A percentile compares a stretch with the other conserved stretches of the same genome.
These are phyloP conservation scores for Rhadinocentrus ornatus DNA, from an alignment of 2,797 vertebrate species.

Conservation along the genomic window DNA sequence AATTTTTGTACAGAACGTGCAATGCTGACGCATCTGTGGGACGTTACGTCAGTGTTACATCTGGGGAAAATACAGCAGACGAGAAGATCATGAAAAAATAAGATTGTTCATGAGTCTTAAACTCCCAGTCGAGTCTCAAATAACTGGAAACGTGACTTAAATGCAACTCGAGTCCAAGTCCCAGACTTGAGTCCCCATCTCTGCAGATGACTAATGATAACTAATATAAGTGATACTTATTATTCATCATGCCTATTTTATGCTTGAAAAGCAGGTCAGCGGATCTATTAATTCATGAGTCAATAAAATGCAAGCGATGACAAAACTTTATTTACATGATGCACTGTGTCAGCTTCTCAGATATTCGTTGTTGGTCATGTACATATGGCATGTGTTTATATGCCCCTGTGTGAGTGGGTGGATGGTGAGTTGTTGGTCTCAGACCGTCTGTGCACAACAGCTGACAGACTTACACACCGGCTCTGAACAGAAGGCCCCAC, in stretches of 20 bases:
- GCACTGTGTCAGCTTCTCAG: constrained; percentile 33
- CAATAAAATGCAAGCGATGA: constrained; percentile 33
- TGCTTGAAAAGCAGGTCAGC: constrained; percentile 60
- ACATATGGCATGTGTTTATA: constrained; percentile 54
- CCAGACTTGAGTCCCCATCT: no score
- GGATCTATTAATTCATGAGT: constrained; percentile 35
- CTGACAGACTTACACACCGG: constrained; percentile 70
- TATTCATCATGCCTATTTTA: constrained; percentile 29
- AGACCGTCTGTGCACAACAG: constrained; percentile 79
- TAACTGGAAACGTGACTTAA: no score
- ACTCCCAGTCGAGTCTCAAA: no score
- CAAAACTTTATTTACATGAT: constrained; percentile 50
- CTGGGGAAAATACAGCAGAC: no score
- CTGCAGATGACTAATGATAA: constrained; percentile 37
- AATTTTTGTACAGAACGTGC: no score
- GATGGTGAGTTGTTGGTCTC: constrained; percentile 67
- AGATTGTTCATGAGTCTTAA: no score
- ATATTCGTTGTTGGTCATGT: constrained; percentile 42
- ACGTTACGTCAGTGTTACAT: no score
- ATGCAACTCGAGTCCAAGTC: no score
- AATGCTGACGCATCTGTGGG: no score
- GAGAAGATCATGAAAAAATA: no score
- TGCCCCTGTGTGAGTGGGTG: constrained; percentile 50
- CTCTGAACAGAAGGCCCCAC: constrained; percentile 74
- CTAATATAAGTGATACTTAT: constrained; percentile 43